These are phyloP conservation scores for Babylonia areolata DNA, from an alignment of 1,140 invertebrate species.

Conservation along the genomic window DNA sequence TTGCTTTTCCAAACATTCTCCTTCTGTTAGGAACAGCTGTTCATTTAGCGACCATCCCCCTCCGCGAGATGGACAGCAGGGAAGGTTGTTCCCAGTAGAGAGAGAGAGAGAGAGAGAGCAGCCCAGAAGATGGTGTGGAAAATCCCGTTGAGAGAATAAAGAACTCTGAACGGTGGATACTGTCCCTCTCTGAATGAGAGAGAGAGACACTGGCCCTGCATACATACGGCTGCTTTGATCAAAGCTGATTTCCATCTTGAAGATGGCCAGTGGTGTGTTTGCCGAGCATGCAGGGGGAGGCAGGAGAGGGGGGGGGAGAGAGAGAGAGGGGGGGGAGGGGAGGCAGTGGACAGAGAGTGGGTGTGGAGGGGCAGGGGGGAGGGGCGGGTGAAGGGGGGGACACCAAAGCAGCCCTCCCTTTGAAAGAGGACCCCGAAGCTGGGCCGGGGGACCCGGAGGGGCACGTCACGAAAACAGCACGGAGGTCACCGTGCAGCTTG, in stretches of 20 bases:
- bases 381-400: no score
- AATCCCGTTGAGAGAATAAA: no score
- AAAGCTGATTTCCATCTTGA: neutral
- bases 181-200: no score
- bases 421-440: slow-evolving; percentile 23
- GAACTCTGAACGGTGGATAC: no score
- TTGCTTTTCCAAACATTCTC: no score
- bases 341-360: no score
- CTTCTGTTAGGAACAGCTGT: no score
- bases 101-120: no score
- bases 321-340: neutral
- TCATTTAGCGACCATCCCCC: no score
- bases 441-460: neutral
- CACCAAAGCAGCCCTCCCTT: slow-evolving; percentile 20
- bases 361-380: neutral
- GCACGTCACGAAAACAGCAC: slow-evolving; percentile 1
- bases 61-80: no score
- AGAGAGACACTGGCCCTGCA: neutral
- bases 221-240: neutral
- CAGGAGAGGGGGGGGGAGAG: neutral
- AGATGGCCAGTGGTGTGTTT: slow-evolving; percentile 9
- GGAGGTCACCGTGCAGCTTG: neutral
- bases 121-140: no score
- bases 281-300: slow-evolving; percentile 16
- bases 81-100: no score